Base-by-base conservation (phyloP, 2,888 invertebrate genomes). In the Drosophila glabriapex region DNA sequence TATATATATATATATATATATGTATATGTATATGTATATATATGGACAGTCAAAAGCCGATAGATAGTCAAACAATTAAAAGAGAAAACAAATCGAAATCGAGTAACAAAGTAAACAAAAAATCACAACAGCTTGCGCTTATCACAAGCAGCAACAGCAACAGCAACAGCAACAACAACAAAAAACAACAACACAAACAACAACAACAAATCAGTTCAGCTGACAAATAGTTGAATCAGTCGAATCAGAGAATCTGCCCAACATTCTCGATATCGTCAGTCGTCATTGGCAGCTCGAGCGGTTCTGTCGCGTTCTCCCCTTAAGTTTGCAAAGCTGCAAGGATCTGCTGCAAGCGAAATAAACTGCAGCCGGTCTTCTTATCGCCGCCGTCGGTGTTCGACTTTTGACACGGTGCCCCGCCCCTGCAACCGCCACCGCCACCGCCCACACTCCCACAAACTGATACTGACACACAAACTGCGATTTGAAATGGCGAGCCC, bases 401-500 rank as follows among this genome's bases (percentile, higher is more conserved):
- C 54, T 78, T 81, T 76, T 73, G 81, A 81, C 64, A 82, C 79
- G 79, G 69, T 82, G 41, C 60, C 58, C 25, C 59, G 33, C 39
- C 37, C 31, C 28, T 43, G 41, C n/a, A 19, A 35, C 22, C n/a
- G 49, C 9, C 28, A 58, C 16, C 29, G 7, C 35, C n/a, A 37
- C 35, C 39, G 37, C 31, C 31, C 14, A n/a, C 53, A 25, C 31
- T 14, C 7, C 6, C 31, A 33, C 58, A 31, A 43, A 46, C 58
- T 43, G 58, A 22, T 43, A 58, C 31, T 43, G 54, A 31, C 29
- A 54, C n/a, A 25, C 54, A 9, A 41, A 46, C 46, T 16, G 25
- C 62, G 22, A 39, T 55, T 60, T 73, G 70, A 68, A 69, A 82
- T 82, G 80, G 81, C 70, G 74, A 71, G 80, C 71, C 75, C 77